phyloP scores from a whole-genome alignment of 1,140 invertebrate species.

The Cotesia chilonis region DNA sequence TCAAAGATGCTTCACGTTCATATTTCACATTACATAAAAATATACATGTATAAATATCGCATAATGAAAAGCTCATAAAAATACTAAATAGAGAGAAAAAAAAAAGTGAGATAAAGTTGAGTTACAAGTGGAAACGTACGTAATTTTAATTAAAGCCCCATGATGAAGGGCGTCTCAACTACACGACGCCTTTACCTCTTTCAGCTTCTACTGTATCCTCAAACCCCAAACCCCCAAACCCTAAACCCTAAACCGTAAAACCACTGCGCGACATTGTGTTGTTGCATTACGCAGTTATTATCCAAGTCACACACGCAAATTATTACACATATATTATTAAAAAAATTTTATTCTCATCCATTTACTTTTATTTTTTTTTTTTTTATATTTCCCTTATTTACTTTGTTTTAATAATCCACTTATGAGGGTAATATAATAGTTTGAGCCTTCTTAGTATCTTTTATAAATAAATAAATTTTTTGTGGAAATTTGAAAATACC shows the following conservation, averaged over 20 bases:
- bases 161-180: conserved; percentile 52
- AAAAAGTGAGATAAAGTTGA: conserved; percentile 37
- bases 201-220: conserved; percentile 42
- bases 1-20: conserved; percentile 46
- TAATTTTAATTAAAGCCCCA: conserved; percentile 65
- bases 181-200: conserved; percentile 40
- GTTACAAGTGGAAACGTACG: conserved; percentile 57
- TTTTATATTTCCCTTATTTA: neutral
- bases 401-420: neutral
- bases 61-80: conserved; percentile 65
- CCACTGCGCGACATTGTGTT: conserved; percentile 37
- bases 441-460: neutral
- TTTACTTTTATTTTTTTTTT: neutral
- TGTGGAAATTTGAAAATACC: too few species aligned
- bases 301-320: conserved; percentile 62
- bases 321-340: conserved; percentile 37
- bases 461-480: too few species aligned
- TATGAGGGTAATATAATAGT: neutral
- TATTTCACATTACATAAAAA: conserved; percentile 23
- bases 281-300: conserved; percentile 61
- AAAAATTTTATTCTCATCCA: conserved; percentile 47
- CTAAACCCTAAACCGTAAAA: neutral
- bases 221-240: conserved; percentile 40
- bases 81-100: conserved; percentile 51
- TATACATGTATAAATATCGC: conserved; percentile 35